These are phyloP conservation scores for Saccopteryx bilineata DNA, from an alignment of 2,113 vertebrate species.

Conservation along the genomic window DNA sequence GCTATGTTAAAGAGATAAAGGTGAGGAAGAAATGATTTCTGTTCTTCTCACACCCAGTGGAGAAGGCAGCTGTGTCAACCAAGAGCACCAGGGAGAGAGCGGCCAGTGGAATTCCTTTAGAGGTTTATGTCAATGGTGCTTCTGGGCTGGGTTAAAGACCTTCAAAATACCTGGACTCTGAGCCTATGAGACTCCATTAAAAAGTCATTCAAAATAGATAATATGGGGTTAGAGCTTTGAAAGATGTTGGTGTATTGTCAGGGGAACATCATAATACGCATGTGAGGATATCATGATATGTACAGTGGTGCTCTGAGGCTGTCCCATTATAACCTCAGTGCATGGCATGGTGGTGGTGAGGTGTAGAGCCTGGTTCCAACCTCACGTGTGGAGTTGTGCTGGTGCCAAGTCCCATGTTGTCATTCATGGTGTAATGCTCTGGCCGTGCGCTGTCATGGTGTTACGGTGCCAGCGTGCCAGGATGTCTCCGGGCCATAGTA, in stretches of 20 bases:
- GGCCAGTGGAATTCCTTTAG: neutral
- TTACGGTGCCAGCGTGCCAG: neutral
- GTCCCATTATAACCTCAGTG: neutral
- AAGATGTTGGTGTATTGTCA: neutral
- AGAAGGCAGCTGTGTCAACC: neutral
- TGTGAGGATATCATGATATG: neutral
- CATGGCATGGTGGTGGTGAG: accelerated
- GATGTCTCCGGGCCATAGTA: neutral
- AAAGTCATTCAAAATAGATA: neutral
- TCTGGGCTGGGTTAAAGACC: neutral
- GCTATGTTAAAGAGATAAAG: neutral
- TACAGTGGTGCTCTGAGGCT: neutral
- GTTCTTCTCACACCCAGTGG: neutral
- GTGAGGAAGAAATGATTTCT: neutral
- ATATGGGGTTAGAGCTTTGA: neutral
- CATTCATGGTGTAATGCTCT: no score
- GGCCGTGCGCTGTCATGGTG: neutral
- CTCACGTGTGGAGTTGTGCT: neutral
- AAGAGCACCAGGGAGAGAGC: neutral
- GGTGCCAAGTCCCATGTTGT: neutral
- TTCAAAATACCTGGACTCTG: neutral
- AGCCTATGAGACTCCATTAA: neutral
- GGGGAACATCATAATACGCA: accelerated
- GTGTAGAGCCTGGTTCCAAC: no score
- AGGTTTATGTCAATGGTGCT: neutral